Base-by-base conservation (phyloP, 35 echinoderm and acorn worm genomes). In the Eucidaris tribuloides region DNA sequence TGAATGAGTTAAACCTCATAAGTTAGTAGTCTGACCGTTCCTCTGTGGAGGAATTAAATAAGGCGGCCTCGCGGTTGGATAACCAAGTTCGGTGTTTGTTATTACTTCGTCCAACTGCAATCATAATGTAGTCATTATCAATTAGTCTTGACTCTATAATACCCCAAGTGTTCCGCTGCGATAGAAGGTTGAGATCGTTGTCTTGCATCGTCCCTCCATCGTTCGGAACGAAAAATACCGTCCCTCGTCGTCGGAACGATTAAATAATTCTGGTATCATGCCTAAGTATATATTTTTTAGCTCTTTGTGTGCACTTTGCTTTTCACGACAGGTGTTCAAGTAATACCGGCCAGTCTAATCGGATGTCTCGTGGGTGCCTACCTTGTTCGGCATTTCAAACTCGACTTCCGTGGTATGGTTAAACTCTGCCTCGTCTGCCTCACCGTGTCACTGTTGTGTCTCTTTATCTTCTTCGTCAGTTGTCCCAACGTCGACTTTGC, bases 401-500 rank as follows among this genome's bases (percentile, higher is more conserved):
- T 96, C 13, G 61, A 81, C 6, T 85, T 96, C 25, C 34, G 40
- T 24, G 93, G 93, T 0, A 89, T 90, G 60, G 79, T 96, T 31
- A 96, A 87, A 32, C 87, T 86, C 32, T 91, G 83, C 70, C 70
- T 96, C 22, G 36, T 33, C 13, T 59, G 70, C 5, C 76, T 96
- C 42, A 42, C 85, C 7, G 36, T 84, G 0, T 91, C 88, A 1
- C 81, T 96, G 18, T 39, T 87, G 7, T 14, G 64, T 14, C 58
- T 90, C 31, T 68, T 80, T 36, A 78, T 83, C 36, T 90, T 96
- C 48, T 18, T 87, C 18, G 20, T 85, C 7, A 43, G 20, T 22
- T 96, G 93, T 25, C 25, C 30, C 17, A 87, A 90, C 34, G 70
- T 90, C 28, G 27, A 71, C 27, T 96, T 96, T 72, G 93, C 93